Evolutionary conservation across 2,888 invertebrate species (phyloP), one percentile per base, ranked within the genome.

Genomic region (Galeruca laticollis): DNA sequence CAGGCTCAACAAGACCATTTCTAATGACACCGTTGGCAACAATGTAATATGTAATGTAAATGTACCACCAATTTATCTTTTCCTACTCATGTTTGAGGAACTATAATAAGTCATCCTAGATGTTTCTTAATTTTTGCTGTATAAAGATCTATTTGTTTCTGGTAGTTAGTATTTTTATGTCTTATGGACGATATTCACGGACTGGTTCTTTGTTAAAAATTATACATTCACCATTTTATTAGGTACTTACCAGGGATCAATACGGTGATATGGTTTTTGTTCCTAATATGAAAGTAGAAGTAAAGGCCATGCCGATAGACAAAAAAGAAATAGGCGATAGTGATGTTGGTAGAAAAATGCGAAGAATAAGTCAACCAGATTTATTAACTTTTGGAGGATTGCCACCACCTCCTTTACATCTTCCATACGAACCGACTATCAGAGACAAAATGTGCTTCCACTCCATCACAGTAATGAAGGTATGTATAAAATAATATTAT

Each of bases 381-480:
- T 86, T 89, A 73, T 78, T 89, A 84, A 87, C 89, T n/a, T 89
- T 89, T 80, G 92, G 91, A 11, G 88, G 93, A 70, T 83, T 87
- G 75, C 89, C 90, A 0, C 88, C 89, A 56, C 92, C 91, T 9
- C 86, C 90, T 5, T 87, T 93, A 20, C 92, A 93, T 77, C 88
- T 89, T 15, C 89, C 92, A 0, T 98, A 96, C 86, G 94, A 96
- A 84, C 92, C 95, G 0, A 95, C 96, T 0, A 88, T 94, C 60
- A 92, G 93, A 80, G 97, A 98, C 80, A 95, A 93, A 84, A 95
- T 95, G 92, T 92, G 94, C 82, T 99, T 96, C 86, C 94, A 97
- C 86, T 93, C 97, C 33, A 97, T 99, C 76, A 95, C 95, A 13
- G 94, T 97, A 85, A 98, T 98, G 97, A 95, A 95, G 89, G 93